phyloP scores from a whole-genome alignment of 2,113 vertebrate species.

The Mesitornis unicolor region DNA sequence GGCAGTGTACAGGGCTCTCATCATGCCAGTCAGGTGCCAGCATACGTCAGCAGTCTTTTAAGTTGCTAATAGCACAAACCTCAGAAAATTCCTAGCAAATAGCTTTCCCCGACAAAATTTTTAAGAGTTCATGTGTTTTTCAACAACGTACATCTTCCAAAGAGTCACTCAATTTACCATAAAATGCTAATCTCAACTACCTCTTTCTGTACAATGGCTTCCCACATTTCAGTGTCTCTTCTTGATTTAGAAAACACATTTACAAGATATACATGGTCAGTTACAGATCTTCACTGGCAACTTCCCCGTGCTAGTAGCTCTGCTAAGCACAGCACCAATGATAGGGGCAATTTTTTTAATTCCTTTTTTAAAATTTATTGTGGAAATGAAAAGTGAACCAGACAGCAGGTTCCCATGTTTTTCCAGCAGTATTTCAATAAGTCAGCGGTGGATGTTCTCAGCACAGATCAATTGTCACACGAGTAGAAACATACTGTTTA shows the following conservation, averaged over 20 bases:
- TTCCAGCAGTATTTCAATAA: neutral
- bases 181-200: neutral
- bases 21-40: neutral
- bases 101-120: neutral
- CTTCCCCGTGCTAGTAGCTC: neutral
- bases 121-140: neutral
- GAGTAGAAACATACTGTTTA: conserved; percentile 13
- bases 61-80: neutral
- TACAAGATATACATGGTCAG: neutral
- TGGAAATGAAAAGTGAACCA: neutral
- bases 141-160: neutral
- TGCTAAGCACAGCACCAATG: neutral
- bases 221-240: conserved; percentile 2
- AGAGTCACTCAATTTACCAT: neutral
- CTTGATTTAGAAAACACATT: neutral
- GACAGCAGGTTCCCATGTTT: neutral
- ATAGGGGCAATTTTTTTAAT: neutral
- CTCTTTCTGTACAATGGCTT: conserved; percentile 2
- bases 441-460: neutral
- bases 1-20: fast-evolving
- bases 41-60: neutral
- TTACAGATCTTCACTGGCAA: neutral
- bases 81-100: neutral
- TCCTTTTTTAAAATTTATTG: neutral
- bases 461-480: neutral